phyloP scores from a whole-genome alignment of 1,140 invertebrate species.

The Trachymyrmex septentrionalis region DNA sequence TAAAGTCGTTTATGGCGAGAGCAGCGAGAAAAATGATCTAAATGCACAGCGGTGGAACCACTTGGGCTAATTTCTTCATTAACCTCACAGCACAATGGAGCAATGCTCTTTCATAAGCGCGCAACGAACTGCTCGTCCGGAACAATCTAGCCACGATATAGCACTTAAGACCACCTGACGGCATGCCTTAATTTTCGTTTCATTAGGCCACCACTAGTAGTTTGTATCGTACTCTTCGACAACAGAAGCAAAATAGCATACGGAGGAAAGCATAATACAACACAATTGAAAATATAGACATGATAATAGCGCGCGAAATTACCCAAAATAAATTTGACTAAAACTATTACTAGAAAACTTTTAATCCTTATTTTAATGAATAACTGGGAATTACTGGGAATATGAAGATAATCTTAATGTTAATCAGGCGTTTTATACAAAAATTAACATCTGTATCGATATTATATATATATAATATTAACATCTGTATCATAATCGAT shows the following conservation, averaged over 20 bases:
- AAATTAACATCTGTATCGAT: background rate
- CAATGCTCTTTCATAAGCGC: slow-evolving; percentile 63
- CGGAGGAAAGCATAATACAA: background rate
- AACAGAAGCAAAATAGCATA: slow-evolving; percentile 16
- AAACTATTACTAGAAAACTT: slow-evolving; percentile 3
- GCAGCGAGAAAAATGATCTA: slow-evolving; percentile 63
- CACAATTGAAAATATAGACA: slow-evolving; percentile 7
- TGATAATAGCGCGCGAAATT: slow-evolving; percentile 12
- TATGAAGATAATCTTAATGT: background rate
- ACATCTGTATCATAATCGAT: background rate
- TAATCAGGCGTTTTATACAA: background rate
- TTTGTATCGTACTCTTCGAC: slow-evolving; percentile 64
- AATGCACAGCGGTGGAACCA: slow-evolving; percentile 52
- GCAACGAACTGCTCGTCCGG: slow-evolving; percentile 51
- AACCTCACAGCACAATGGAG: slow-evolving; percentile 64
- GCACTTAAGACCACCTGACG: slow-evolving; percentile 76
- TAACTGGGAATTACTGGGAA: no score
- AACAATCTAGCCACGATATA: slow-evolving; percentile 68
- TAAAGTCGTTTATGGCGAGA: slow-evolving; percentile 62
- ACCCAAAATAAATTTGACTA: background rate
- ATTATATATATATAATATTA: no score
- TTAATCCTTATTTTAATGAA: slow-evolving; percentile 3
- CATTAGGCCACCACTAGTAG: slow-evolving; percentile 69
- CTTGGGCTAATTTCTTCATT: slow-evolving; percentile 77
- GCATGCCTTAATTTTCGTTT: slow-evolving; percentile 76